Evolutionary conservation across 2,888 invertebrate genomes (phyloP), one percentile per base, ranked within the genome.

Genomic region (Drosophila merina): DNA sequence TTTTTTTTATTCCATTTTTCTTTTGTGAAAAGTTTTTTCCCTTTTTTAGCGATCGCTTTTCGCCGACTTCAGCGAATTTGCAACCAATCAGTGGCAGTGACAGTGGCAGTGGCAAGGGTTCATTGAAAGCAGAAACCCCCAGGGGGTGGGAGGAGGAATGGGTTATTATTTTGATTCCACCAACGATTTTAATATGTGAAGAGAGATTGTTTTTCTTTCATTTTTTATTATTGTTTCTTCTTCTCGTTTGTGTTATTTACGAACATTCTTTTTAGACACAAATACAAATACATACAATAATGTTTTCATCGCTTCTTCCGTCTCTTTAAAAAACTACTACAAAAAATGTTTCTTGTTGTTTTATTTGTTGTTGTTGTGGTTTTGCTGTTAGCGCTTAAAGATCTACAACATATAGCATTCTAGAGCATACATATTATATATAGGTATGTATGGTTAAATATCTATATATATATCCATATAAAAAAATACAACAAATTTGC

Each of bases 401-500:
- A 72, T 70, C 81, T 84, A 82, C 67, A 80, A 79, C 83, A 81
- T 64, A 76, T 79, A 76, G 69, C 79, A 79, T 62, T 64, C 54
- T 70, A 60, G 31, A 50, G 63, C 54, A 69, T 70, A 71, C 54
- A 71, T 57, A 64, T 44, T 60, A 57, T 49, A 57, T 49, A 57
- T 70, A 63, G 40, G 50, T 68, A 58, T 68, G 54, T 76, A 62
- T 60, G 59, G 50, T 50, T 70, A 63, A 68, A 66, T 57, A 73
- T 57, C 72, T 70, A 68, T 70, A 57, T 59, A 40, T 72, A 70
- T 75, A 73, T 73, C 62, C 60, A 74, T 75, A 64, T 74, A 81
- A 82, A 82, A 82, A 82, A 82, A 82, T 82, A 82, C 84, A 82
- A 82, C 82, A 82, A 82, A 79, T 82, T 82, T 81, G 72, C 74